Percentiles rank a stretch among this genome's conserved stretches.
Conservation (phyloP, 2,888 invertebrate species). For the Chrysomela aeneicollis region DNA sequence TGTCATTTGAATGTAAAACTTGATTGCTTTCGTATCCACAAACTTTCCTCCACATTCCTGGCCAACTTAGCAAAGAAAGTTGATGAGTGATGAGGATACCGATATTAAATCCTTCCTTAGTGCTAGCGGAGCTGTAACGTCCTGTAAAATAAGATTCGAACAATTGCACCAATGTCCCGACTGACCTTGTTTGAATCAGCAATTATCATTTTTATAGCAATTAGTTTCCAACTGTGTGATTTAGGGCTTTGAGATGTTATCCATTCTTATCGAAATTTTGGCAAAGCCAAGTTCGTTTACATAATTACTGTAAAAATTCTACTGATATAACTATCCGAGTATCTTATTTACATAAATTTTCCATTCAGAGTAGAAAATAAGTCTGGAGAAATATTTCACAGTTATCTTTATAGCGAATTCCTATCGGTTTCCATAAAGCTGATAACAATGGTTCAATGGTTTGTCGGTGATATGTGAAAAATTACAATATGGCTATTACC, state of each 20-base stretch:
- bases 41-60: too few species aligned
- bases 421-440: slow-evolving; percentile 11
- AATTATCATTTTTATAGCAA: too few species aligned
- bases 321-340: slow-evolving; percentile 22
- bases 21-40: too few species aligned
- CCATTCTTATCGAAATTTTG: slow-evolving; percentile 26
- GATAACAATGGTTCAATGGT: slow-evolving; percentile 1
- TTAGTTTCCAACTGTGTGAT: not conserved
- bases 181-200: too few species aligned
- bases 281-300: slow-evolving; percentile 27
- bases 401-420: slow-evolving; percentile 34
- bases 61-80: too few species aligned
- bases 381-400: slow-evolving; percentile 39
- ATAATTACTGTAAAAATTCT: slow-evolving; percentile 32
- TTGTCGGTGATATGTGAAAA: not conserved
- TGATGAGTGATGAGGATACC: too few species aligned
- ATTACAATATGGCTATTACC: not conserved
- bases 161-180: too few species aligned
- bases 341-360: slow-evolving; percentile 40
- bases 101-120: too few species aligned
- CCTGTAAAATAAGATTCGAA: too few species aligned
- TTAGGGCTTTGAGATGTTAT: not conserved
- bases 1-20: too few species aligned
- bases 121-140: too few species aligned
- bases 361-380: slow-evolving; percentile 35